Percentiles rank a stretch among this genome's conserved stretches.
Conservation (phyloP, 2,888 invertebrate species). For the Acanthococcus lagerstroemiae region DNA sequence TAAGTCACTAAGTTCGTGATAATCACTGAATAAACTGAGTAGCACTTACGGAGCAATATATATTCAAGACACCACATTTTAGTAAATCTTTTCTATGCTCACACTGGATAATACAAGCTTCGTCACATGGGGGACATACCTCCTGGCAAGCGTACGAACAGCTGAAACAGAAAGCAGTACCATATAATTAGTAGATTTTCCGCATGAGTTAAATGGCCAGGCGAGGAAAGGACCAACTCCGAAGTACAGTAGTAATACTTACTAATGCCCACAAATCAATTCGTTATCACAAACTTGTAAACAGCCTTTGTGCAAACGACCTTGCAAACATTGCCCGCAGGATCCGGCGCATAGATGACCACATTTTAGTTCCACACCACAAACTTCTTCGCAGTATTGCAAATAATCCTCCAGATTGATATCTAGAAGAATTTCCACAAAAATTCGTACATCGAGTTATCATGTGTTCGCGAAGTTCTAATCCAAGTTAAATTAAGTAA, state of each 20-base stretch:
- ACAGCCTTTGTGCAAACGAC: slow-evolving; percentile 53
- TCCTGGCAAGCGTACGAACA: background rate
- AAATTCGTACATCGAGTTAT: background rate
- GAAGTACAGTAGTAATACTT: no score
- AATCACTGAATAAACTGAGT: no score
- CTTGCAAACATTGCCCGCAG: slow-evolving; percentile 50
- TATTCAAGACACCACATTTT: background rate
- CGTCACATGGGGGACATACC: background rate
- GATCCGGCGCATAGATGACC: slow-evolving; percentile 48
- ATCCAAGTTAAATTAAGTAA: no score
- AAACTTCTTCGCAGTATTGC: slow-evolving; percentile 42
- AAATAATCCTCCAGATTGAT: slow-evolving; percentile 43
- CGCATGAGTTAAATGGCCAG: no score
- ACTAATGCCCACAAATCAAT: slow-evolving; percentile 55
- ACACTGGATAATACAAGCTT: background rate
- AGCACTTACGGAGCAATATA: background rate
- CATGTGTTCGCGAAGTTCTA: no score
- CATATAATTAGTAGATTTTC: no score
- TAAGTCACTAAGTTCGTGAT: no score
- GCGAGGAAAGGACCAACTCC: no score
- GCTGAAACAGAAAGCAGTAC: no score
- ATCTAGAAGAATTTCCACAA: slow-evolving; percentile 33
- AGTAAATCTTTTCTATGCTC: background rate
- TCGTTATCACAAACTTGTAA: slow-evolving; percentile 46
- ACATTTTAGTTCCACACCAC: slow-evolving; percentile 45